phyloP scores from a whole-genome alignment of 2,888 invertebrate genomes.

The Zygaena filipendulae region DNA sequence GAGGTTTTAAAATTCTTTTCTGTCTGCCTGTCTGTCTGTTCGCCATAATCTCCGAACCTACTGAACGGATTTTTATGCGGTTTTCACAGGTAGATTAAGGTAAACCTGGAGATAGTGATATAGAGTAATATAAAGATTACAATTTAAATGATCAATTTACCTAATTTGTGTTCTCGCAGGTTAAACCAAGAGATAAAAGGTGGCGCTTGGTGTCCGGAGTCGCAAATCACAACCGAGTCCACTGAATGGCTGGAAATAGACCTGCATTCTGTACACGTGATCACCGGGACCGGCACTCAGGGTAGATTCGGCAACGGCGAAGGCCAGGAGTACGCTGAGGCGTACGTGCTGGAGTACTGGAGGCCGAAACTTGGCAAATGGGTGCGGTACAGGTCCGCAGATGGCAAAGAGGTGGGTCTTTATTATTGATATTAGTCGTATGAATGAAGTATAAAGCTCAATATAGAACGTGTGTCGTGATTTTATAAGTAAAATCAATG shows the following conservation, averaged over 20 bases:
- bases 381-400: conserved; percentile 80
- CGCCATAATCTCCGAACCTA: no score
- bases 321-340: conserved; percentile 88
- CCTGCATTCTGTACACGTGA: conserved; percentile 80
- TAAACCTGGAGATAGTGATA: no score
- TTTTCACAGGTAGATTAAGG: no score
- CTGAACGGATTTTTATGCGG: no score
- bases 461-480: neutral
- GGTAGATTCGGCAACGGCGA: conserved; percentile 93
- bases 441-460: neutral
- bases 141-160: no score
- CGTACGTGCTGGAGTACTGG: conserved; percentile 87
- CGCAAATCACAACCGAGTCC: conserved; percentile 80
- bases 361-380: conserved; percentile 82
- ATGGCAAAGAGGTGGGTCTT: conserved; percentile 78
- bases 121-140: no score
- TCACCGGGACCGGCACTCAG: conserved; percentile 85
- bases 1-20: no score
- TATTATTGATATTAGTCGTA: neutral
- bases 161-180: no score
- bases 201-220: conserved; percentile 94
- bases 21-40: no score
- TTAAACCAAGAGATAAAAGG: conserved; percentile 84
- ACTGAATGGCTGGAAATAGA: conserved; percentile 85
- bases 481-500: no score